A percentile compares a stretch with the other conserved stretches of the same genome.
These are phyloP conservation scores for Aphidoletes aphidimyza DNA, from an alignment of 2,888 invertebrate genomes.

Conservation along the genomic window DNA sequence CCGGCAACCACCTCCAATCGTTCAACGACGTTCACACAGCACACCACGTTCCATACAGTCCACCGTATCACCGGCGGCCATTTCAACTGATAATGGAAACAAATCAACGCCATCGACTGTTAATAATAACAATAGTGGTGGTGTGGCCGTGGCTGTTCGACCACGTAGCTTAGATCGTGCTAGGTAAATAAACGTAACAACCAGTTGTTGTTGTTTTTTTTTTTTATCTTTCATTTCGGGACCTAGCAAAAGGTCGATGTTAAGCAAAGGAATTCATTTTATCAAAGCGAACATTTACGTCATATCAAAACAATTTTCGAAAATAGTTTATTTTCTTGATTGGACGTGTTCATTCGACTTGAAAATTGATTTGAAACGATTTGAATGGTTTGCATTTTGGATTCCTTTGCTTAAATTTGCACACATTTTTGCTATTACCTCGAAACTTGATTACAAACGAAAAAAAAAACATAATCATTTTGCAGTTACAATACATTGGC, in stretches of 20 bases:
- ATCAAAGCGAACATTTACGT: background rate
- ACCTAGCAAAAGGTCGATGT: background rate
- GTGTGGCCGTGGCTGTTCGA: conserved; percentile 60
- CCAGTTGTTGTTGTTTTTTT: too few species aligned
- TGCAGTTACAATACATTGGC: conserved; percentile 23
- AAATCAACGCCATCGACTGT: conserved; percentile 57
- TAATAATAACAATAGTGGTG: conserved; percentile 56
- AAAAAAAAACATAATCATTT: background rate
- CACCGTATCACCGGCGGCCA: background rate
- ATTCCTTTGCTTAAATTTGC: background rate
- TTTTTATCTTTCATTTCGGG: too few species aligned
- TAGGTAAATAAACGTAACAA: too few species aligned
- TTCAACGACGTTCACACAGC: conserved; percentile 66
- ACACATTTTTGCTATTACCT: too few species aligned
- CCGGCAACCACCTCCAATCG: conserved; percentile 60
- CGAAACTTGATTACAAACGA: background rate
- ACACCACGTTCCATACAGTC: conserved; percentile 62
- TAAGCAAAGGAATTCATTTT: background rate
- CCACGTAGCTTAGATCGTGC: conserved; percentile 66
- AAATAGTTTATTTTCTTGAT: too few species aligned
- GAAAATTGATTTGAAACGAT: background rate
- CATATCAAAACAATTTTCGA: background rate
- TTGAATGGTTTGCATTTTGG: background rate
- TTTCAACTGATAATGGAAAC: conserved; percentile 21
- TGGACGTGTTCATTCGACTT: background rate